Evolutionary conservation across 2,888 invertebrate genomes (phyloP).

Genomic region (Eristalis intricaria): DNA sequence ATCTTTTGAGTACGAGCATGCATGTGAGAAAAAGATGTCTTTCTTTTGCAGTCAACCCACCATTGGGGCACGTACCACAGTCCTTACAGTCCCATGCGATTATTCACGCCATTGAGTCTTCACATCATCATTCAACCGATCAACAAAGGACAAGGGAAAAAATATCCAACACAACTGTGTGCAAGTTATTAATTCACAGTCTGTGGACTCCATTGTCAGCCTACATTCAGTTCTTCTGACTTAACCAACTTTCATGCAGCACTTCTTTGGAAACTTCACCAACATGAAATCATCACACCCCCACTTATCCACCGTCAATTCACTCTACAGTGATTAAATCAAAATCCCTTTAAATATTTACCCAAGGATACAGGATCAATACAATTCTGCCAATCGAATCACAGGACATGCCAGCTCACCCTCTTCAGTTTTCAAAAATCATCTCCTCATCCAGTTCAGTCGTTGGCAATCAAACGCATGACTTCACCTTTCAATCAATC

Average conservation of each 20-base stretch:
- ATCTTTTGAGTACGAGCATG: too few relatives aligned
- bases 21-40: too few relatives aligned
- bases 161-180: neutral
- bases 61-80: too few relatives aligned
- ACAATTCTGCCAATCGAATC: neutral
- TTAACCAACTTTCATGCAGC: neutral
- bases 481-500: constrained; percentile 69
- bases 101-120: neutral
- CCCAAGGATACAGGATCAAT: constrained; percentile 42
- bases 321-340: neutral
- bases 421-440: constrained; percentile 6
- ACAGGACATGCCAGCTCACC: neutral
- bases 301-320: neutral
- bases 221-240: neutral
- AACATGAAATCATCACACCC: neutral
- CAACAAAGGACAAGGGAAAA: neutral
- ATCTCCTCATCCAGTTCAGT: constrained; percentile 9
- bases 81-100: too few relatives aligned
- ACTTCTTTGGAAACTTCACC: neutral
- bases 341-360: constrained; percentile 28
- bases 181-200: neutral
- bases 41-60: too few relatives aligned
- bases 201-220: neutral
- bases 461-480: constrained; percentile 65
- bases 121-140: neutral